Conservation (phyloP, 2,888 invertebrate species). For the Neoitamus cyanurus region DNA sequence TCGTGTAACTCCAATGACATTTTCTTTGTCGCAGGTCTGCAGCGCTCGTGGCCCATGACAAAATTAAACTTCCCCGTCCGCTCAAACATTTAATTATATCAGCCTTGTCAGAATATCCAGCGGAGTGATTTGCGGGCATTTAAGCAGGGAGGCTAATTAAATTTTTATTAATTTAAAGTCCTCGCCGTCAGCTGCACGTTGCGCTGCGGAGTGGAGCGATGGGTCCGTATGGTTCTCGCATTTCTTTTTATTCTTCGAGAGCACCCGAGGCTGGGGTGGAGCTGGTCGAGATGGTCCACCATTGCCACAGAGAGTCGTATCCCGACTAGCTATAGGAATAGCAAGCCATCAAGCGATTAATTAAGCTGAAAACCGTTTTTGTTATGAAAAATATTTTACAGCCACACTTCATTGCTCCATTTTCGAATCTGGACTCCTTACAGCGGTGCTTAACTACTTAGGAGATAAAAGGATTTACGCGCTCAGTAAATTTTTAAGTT, state of each 20-base stretch:
- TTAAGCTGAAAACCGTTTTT: background rate
- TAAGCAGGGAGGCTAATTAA: background rate
- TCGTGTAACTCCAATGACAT: background rate
- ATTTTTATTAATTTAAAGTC: background rate
- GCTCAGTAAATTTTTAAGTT: background rate
- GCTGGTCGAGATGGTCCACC: background rate
- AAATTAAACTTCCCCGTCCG: background rate
- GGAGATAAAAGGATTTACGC: background rate
- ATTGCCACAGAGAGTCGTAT: background rate
- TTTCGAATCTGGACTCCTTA: background rate
- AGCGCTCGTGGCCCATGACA: background rate
- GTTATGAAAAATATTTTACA: background rate
- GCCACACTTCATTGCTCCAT: background rate
- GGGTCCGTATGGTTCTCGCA: background rate
- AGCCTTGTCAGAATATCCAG: background rate
- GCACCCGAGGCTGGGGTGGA: background rate
- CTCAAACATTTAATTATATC: background rate
- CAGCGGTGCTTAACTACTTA: background rate
- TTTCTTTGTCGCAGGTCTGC: background rate
- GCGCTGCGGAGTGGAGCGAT: background rate
- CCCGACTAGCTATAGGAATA: background rate
- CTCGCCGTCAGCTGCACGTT: background rate
- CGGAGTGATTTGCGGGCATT: background rate
- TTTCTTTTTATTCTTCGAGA: background rate
- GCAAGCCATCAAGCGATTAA: background rate